phyloP scores from a whole-genome alignment of 2,888 invertebrate genomes.

The Caenorhabditis japonica region DNA sequence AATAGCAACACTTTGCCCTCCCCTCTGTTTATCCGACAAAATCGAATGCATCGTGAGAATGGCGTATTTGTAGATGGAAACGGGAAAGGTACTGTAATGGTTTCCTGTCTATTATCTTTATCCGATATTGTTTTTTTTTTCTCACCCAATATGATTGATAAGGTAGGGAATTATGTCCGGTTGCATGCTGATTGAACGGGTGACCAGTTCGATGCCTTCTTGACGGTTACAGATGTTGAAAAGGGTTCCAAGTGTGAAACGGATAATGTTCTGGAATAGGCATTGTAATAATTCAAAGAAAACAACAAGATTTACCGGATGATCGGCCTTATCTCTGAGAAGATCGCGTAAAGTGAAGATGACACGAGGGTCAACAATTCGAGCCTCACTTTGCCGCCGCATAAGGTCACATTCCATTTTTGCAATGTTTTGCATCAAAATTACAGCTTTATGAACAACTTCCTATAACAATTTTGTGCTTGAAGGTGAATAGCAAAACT shows the following conservation, averaged over 20 bases:
- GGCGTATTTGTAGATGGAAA: constrained; percentile 71
- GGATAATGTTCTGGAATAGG: constrained; percentile 62
- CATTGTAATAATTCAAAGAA: too few relatives aligned
- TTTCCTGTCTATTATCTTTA: background rate
- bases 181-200: constrained; percentile 35
- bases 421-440: constrained; percentile 69
- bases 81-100: constrained; percentile 57
- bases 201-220: constrained; percentile 63
- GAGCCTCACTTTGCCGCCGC: constrained; percentile 41
- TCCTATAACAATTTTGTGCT: constrained; percentile 48
- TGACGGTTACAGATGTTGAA: constrained; percentile 68
- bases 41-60: constrained; percentile 71
- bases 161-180: constrained; percentile 52
- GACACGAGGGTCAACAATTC: constrained; percentile 56
- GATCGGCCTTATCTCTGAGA: constrained; percentile 47
- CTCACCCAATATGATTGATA: constrained; percentile 56
- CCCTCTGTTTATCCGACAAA: constrained; percentile 61
- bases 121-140: background rate
- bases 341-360: constrained; percentile 57
- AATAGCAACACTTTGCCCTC: constrained; percentile 35
- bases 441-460: constrained; percentile 67
- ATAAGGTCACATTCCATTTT: constrained; percentile 65
- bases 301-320: constrained; percentile 30
- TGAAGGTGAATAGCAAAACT: background rate
- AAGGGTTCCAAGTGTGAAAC: constrained; percentile 63